Conservation (phyloP, 2,797 vertebrate species). For the Myioborus miniatus region DNA sequence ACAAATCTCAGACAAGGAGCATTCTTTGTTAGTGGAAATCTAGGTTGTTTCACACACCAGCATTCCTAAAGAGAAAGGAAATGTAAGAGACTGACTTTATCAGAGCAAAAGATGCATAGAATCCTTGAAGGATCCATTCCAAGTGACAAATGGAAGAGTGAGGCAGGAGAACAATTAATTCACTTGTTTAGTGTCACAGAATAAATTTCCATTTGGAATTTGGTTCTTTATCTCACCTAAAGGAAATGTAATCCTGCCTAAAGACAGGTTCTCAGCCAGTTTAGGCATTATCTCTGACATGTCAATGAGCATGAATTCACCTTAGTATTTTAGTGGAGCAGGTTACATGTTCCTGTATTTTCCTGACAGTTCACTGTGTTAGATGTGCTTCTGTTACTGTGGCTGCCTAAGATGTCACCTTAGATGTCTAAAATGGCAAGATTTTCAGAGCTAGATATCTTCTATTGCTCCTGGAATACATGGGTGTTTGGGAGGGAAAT, state of each 20-base stretch:
- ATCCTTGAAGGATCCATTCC: neutral
- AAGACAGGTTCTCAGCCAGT: neutral
- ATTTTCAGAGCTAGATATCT: neutral
- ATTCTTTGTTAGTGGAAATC: neutral
- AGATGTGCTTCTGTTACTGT: neutral
- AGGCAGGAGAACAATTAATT: neutral
- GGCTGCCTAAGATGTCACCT: neutral
- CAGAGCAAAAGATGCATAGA: neutral
- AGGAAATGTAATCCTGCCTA: neutral
- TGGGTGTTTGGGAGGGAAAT: neutral
- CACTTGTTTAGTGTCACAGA: neutral
- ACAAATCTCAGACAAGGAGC: neutral
- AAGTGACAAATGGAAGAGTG: neutral
- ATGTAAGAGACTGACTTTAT: neutral
- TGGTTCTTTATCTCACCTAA: neutral
- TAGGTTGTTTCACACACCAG: neutral
- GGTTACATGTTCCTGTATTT: neutral
- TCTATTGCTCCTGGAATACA: neutral
- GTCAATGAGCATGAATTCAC: neutral
- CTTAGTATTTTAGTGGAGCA: neutral
- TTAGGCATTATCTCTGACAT: neutral
- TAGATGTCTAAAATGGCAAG: neutral
- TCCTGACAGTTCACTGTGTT: neutral
- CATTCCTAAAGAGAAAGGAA: neutral
- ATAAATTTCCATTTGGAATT: neutral